A percentile compares a stretch with the other conserved stretches of the same genome.
Conservation (phyloP, 2,797 vertebrate genomes). For the Hippocampus kuda region DNA sequence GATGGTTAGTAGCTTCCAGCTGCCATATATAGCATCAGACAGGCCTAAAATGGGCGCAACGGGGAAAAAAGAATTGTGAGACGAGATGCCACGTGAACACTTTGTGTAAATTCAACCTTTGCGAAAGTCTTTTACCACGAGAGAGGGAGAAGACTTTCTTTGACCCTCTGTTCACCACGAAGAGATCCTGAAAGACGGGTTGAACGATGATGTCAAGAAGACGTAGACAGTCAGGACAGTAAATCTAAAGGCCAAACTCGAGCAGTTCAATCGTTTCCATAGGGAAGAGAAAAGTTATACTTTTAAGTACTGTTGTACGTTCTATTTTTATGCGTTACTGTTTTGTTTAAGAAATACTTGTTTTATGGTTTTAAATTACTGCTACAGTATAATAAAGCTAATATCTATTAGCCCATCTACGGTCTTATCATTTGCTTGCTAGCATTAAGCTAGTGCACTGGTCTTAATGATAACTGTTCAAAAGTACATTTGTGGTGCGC, state of each 20-base stretch:
- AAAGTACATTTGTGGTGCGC: too few relatives aligned
- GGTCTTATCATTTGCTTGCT: too few relatives aligned
- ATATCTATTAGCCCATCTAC: too few relatives aligned
- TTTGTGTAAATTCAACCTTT: background rate
- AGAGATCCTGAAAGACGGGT: constrained; percentile 61
- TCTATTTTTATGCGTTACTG: too few relatives aligned
- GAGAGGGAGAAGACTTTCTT: constrained; percentile 64
- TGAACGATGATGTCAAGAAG: background rate
- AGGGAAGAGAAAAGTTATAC: too few relatives aligned
- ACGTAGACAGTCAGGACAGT: background rate
- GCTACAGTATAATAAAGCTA: too few relatives aligned
- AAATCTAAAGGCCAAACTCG: background rate
- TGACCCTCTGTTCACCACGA: constrained; percentile 62
- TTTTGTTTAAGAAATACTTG: too few relatives aligned
- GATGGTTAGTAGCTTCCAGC: constrained; percentile 72
- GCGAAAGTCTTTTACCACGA: constrained; percentile 53
- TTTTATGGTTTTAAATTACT: too few relatives aligned
- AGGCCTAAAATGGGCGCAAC: constrained; percentile 16
- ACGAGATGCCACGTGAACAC: background rate
- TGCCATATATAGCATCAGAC: constrained; percentile 51
- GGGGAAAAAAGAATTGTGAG: background rate
- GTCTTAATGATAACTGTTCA: too few relatives aligned
- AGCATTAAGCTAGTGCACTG: too few relatives aligned
- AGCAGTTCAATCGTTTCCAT: too few relatives aligned
- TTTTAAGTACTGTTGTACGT: too few relatives aligned